Percentiles rank a stretch among this genome's conserved stretches.
phyloP scores from a whole-genome alignment of 2,797 vertebrate species.

The Sternotherus odoratus region DNA sequence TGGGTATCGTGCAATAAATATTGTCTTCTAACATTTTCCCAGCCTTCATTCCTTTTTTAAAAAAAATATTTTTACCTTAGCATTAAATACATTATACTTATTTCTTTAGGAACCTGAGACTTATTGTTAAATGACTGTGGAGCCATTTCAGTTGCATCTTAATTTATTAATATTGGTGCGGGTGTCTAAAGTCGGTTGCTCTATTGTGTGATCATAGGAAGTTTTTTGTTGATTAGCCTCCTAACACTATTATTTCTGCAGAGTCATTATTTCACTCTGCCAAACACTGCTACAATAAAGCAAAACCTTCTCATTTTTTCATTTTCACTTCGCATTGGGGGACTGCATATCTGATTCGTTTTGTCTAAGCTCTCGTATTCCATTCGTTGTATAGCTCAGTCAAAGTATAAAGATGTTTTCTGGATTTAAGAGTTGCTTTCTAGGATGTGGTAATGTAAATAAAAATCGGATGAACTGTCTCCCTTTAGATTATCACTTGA shows the following conservation, averaged over 20 bases:
- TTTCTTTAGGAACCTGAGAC: constrained; percentile 52
- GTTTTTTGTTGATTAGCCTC: constrained; percentile 45
- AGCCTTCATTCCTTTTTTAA: constrained; percentile 25
- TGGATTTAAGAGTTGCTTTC: constrained; percentile 15
- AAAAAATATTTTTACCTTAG: constrained; percentile 24
- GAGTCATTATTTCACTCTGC: constrained; percentile 36
- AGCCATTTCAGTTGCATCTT: constrained; percentile 57
- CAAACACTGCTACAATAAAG: constrained; percentile 10
- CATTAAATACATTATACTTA: constrained; percentile 39
- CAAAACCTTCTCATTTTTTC: constrained; percentile 40
- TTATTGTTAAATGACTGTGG: constrained; percentile 28
- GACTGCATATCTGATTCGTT: not conserved
- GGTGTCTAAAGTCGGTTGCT: constrained; percentile 4
- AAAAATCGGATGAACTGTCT: not conserved
- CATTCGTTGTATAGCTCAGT: not conserved
- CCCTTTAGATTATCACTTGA: not conserved
- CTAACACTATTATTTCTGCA: constrained; percentile 46
- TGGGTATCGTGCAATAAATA: constrained; percentile 34
- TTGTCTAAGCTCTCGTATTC: constrained; percentile 19
- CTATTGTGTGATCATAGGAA: constrained; percentile 23
- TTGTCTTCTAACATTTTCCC: constrained; percentile 19
- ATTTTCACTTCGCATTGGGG: constrained; percentile 27
- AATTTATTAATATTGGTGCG: constrained; percentile 56
- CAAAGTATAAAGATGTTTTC: constrained; percentile 21
- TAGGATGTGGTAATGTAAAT: not conserved